These are phyloP conservation scores for Melanotaenia pygmaea DNA, from an alignment of 2,797 vertebrate species.

Conservation along the genomic window DNA sequence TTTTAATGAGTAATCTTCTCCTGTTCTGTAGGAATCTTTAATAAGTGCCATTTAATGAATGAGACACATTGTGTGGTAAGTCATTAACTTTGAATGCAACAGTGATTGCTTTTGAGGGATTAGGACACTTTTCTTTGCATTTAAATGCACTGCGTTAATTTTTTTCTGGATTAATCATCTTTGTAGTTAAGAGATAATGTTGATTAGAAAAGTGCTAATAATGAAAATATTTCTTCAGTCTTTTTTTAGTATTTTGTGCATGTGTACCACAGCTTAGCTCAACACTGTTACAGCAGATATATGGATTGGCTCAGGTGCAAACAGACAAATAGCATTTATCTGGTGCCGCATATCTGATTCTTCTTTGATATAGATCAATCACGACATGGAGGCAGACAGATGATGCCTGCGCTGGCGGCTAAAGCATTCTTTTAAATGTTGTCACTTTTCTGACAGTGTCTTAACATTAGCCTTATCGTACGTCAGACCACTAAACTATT, in stretches of 20 bases:
- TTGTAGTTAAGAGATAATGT: constrained; percentile 56
- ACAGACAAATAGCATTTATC: constrained; percentile 44
- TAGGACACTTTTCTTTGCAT: constrained; percentile 68
- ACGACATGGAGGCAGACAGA: constrained; percentile 56
- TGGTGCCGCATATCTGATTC: constrained; percentile 42
- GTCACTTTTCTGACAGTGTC: constrained; percentile 56
- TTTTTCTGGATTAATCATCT: constrained; percentile 47
- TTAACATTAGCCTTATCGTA: constrained; percentile 58
- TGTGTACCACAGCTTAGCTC: not conserved
- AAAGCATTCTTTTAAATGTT: constrained; percentile 45
- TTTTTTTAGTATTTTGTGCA: constrained; percentile 22
- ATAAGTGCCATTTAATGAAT: constrained; percentile 77
- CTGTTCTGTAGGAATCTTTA: constrained; percentile 72
- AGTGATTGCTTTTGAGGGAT: constrained; percentile 77
- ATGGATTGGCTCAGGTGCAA: constrained; percentile 18
- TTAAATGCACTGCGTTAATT: constrained; percentile 55
- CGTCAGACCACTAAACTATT: constrained; percentile 41
- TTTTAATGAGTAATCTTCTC: constrained; percentile 71
- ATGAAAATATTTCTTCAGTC: constrained; percentile 39
- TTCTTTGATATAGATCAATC: constrained; percentile 56
- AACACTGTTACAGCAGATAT: not conserved
- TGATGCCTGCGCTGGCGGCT: constrained; percentile 48
- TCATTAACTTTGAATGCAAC: constrained; percentile 79
- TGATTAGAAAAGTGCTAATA: constrained; percentile 53
- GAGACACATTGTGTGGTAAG: constrained; percentile 74